Evolutionary conservation across 2,797 vertebrate species (phyloP), one percentile per base, ranked within the genome.

Genomic region (Dermochelys coriacea): DNA sequence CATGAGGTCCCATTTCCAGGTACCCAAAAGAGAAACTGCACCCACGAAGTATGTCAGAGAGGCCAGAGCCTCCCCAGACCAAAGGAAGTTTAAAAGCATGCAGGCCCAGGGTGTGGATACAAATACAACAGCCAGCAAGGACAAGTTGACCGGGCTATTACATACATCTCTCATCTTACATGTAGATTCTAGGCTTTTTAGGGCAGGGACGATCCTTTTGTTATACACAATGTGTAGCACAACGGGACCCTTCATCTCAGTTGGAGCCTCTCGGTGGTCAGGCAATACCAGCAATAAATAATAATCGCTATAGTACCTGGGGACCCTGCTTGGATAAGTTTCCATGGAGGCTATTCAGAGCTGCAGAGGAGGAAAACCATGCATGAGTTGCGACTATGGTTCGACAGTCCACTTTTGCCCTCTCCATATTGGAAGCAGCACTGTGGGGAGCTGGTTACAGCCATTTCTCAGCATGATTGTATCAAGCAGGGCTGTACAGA

Each of bases 401-500:
- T 41, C 10, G 8, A 45, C 50, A 71, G 51, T n/a, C 3, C 10
- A 6, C 19, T 19, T 12, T 23, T 12, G 9, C 15, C 21, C 34
- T 15, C 31, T 74, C 18, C 8, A 11, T 25, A n/a, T 11, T 2
- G 3, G 83, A 23, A 45, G 41, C 41, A 5, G 5, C 21, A 34
- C 12, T 14, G 29, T 3, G 37, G 71, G 54, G 68, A 93, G 84
- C 79, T 82, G 94, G 64, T 80, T 87, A 47, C 34, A 84, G 49
- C 45, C 85, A 37, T 27, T 95, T 94, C 85, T 87, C 94, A 85
- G 77, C 64, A 27, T 9, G 54, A 86, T 82, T 78, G 37, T 25
- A 95, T 85, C 57, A 93, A 93, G 31, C 51, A 94, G 59, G 74
- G 77, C 75, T 0, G 1, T 34, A 16, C 88, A 81, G 49, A 47